Evolutionary conservation across 2,797 vertebrate genomes (phyloP).

Genomic region (Sebastes nivosus): DNA sequence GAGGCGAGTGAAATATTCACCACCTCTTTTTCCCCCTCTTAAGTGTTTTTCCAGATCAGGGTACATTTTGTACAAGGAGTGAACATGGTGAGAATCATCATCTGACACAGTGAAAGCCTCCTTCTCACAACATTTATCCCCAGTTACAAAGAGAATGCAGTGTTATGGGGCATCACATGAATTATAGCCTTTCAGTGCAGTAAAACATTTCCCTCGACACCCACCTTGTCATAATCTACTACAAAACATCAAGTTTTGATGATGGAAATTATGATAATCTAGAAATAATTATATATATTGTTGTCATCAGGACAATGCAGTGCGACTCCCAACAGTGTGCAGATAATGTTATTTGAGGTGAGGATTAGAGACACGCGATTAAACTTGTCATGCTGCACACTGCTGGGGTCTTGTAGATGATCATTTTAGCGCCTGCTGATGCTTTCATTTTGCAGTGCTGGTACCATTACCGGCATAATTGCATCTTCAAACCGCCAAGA

Average conservation of each 20-base stretch:
- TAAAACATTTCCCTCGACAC: conserved; percentile 17
- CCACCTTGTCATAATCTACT: conserved; percentile 38
- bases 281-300: conserved; percentile 28
- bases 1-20: conserved; percentile 24
- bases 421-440: conserved; percentile 70
- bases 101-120: conserved; percentile 11
- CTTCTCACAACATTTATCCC: conserved; percentile 19
- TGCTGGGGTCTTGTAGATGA: conserved; percentile 51
- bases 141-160: conserved; percentile 17
- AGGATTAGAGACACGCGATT: conserved; percentile 59
- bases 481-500: conserved; percentile 71
- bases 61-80: conserved; percentile 12
- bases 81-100: conserved; percentile 2
- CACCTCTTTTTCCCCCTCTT: not conserved
- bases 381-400: conserved; percentile 53
- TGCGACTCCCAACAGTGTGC: conserved; percentile 17
- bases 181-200: conserved; percentile 18
- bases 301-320: conserved; percentile 35
- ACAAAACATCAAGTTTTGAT: conserved; percentile 18
- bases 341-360: conserved; percentile 43
- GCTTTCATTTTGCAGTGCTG: conserved; percentile 67
- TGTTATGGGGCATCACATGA: conserved; percentile 18
- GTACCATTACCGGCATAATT: conserved; percentile 72
- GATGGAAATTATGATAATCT: conserved; percentile 26
- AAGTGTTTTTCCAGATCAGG: conserved; percentile 20